Evolutionary conservation across 2,113 vertebrate species (phyloP), one percentile per base, ranked within the genome.

Genomic region (Craseonycteris thonglongyai): DNA sequence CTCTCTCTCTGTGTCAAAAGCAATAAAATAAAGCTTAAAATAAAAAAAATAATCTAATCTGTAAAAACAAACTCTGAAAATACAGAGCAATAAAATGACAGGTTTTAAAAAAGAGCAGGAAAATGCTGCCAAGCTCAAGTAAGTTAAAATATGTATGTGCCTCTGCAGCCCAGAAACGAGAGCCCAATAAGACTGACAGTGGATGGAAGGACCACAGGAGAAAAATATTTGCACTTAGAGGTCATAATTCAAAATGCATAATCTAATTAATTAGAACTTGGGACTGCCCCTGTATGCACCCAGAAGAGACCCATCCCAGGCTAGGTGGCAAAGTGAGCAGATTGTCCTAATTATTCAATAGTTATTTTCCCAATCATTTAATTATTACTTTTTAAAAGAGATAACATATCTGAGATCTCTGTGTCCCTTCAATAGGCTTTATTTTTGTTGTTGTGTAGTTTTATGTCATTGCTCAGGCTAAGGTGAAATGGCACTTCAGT

Each of bases 381-480:
- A 13, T 58, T 42, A 26, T 47, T 35, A 28, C 68, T n/a, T 90
- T 81, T 83, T 47, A 16, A 69, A 82, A 80, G 21, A 8, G 28
- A 11, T 14, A 75, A 59, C 8, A 58, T 28, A 14, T 26, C 6
- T 51, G 58, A 79, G 40, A 26, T 30, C 45, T 94, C 75, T 24
- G 54, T 59, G 75, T 69, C 59, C 81, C 66, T 93, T 91, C 59
- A 71, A 81, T 28, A 82, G 66, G 6, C 30, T 96, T 91, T 94
- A 88, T 80, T 85, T 92, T 94, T 91, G 69, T 86, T 69, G 40
- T 45, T 84, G 30, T 69, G 30, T 47, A 38, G 63, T 95, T 91
- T 86, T 87, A 91, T 95, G 96, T 94, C 71, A 63, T 79, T 66
- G 75, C 81, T 91, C 65, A 81, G 47, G 71, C 15, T 74, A 86